Base-by-base conservation (phyloP, 1,140 invertebrate species). In the Sesamia nonagrioides region DNA sequence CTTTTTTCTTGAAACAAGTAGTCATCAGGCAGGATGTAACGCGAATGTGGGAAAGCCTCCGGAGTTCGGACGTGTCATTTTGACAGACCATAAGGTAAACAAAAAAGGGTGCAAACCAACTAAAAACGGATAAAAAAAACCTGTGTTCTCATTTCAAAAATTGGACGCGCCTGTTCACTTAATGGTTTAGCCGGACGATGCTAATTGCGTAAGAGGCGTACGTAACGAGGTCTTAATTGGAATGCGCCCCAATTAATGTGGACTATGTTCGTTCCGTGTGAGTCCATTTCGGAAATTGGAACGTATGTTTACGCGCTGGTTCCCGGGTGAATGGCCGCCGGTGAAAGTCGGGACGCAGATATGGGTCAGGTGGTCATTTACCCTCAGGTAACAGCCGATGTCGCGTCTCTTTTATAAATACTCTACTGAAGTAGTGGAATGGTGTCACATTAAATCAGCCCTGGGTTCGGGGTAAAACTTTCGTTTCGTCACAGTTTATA, bases 351-450 rank as follows among this genome's bases (percentile, higher is more conserved):
- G 85, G 84, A 86, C 81, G 78, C 80, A 73, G 83, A 91, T 91
- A 92, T 93, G 87, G 91, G 91, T 92, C 90, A 94, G 82, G 91
- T 93, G 91, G 89, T 90, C 89, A 86, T 93, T 94, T 92, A 92
- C 91, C 90, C 86, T 82, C 84, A 89, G 87, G 88, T 88, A 84
- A 83, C 79, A 73, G 77, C 54, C 61, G 80, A 69, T 79, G 82
- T 83, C 82, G 75, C 63, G 48, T 66, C 74, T 66, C 74, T 75
- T 71, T 75, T 77, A 76, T 76, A 77, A 66, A 77, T 66, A 54
- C 27, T 45, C 61, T 13, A 75, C 56, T 63, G 8, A 50, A 50
- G 42, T 66, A 60, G 56, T 37, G 58, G 45, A 66, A 77, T 68
- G 60, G 48, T 77, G 74, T 75, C 73, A 75, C 21, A 71, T 37